phyloP scores from a whole-genome alignment of 2,797 vertebrate genomes.

The Pelochelys cantorii region DNA sequence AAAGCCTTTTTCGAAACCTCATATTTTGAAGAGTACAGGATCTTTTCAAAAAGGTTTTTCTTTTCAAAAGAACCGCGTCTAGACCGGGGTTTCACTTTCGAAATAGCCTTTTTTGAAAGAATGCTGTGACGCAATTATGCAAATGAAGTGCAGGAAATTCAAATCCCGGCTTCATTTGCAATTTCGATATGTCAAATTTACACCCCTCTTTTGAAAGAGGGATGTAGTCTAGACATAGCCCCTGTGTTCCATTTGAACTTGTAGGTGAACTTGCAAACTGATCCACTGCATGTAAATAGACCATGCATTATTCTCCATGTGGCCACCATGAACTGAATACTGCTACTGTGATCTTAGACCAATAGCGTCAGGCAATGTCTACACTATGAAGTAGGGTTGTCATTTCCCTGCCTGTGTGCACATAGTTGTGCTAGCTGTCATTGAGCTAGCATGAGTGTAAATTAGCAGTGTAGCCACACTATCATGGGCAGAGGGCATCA shows the following conservation, averaged over 20 bases:
- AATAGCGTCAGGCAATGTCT: neutral
- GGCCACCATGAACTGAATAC: neutral
- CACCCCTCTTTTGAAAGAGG: too few species aligned
- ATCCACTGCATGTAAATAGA: neutral
- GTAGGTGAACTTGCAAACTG: neutral
- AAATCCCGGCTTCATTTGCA: too few species aligned
- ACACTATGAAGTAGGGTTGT: neutral
- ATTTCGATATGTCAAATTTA: too few species aligned
- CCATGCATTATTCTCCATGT: fast-evolving
- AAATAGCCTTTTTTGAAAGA: too few species aligned
- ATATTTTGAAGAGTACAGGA: too few species aligned
- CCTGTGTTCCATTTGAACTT: neutral
- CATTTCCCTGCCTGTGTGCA: neutral
- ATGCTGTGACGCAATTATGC: too few species aligned
- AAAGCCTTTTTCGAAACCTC: too few species aligned
- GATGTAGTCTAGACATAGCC: too few species aligned
- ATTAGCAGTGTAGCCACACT: neutral
- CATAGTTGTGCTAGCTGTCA: neutral
- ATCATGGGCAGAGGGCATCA: neutral
- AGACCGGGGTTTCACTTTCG: too few species aligned
- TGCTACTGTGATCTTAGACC: neutral
- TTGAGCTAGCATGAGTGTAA: neutral
- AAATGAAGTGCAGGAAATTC: too few species aligned
- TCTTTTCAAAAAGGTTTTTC: too few species aligned
- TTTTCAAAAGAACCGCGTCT: too few species aligned